A percentile compares a stretch with the other conserved stretches of the same genome.
Conservation (phyloP, 2,113 vertebrate species). For the Pituophis catenifer region DNA sequence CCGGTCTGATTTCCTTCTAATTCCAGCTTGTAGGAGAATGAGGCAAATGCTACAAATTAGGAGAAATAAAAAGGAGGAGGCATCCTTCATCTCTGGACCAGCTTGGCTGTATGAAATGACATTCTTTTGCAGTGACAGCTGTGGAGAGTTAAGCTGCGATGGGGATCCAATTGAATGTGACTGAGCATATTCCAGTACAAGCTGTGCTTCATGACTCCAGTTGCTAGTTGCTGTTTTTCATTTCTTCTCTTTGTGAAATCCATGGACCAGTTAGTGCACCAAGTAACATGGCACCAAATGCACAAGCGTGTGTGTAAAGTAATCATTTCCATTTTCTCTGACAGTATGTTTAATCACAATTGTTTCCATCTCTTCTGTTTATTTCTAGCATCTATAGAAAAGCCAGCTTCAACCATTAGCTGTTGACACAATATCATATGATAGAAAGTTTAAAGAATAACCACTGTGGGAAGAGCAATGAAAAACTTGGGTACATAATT, state of each 20-base stretch:
- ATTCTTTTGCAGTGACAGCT: constrained; percentile 11
- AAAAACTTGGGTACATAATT: not conserved
- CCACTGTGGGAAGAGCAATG: no score
- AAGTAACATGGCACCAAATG: not conserved
- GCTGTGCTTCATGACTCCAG: not conserved
- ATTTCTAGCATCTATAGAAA: constrained; percentile 2
- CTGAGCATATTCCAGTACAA: fast-evolving
- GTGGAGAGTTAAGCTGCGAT: not conserved
- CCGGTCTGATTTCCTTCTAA: not conserved
- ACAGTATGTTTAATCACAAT: constrained; percentile 3
- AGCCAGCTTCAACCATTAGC: not conserved
- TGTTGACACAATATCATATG: constrained; percentile 47
- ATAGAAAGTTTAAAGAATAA: constrained; percentile 15
- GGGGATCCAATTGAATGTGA: not conserved
- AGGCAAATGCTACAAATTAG: constrained; percentile 34
- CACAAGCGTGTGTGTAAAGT: not conserved
- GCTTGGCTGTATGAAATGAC: constrained; percentile 53
- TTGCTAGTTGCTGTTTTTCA: not conserved
- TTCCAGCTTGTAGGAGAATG: not conserved
- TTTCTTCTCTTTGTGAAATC: fast-evolving
- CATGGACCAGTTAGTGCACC: not conserved
- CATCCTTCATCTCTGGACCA: constrained; percentile 47
- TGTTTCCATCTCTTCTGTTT: constrained; percentile 35
- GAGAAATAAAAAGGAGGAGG: constrained; percentile 3
- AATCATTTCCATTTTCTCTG: not conserved